A percentile compares a stretch with the other conserved stretches of the same genome.
These are phyloP conservation scores for Crepidodera aurea DNA, from an alignment of 2,888 invertebrate genomes.

Conservation along the genomic window DNA sequence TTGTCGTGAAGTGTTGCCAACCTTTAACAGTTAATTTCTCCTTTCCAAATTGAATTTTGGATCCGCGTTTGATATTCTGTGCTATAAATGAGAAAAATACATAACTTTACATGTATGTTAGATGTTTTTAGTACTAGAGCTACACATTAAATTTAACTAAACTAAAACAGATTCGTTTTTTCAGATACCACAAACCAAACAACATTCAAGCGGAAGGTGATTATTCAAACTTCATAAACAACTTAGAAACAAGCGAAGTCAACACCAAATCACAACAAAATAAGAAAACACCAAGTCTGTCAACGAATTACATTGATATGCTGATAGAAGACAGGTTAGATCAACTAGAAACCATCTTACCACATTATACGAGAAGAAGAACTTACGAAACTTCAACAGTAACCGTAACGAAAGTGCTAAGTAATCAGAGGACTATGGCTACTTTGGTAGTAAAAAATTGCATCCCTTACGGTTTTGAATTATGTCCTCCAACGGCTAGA, in stretches of 20 bases:
- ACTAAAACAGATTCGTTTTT: too few species aligned
- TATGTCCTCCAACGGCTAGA: constrained; percentile 49
- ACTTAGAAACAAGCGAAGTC: constrained; percentile 46
- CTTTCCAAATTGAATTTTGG: too few species aligned
- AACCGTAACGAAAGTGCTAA: constrained; percentile 57
- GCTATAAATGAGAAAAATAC: too few species aligned
- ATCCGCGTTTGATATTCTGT: too few species aligned
- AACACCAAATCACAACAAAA: constrained; percentile 34
- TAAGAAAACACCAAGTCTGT: constrained; percentile 49
- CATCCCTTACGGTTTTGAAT: constrained; percentile 55
- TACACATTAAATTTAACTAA: too few species aligned
- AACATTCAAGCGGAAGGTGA: constrained; percentile 5
- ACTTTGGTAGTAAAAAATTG: constrained; percentile 59
- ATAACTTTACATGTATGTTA: too few species aligned
- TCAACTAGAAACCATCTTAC: constrained; percentile 57
- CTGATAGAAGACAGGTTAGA: constrained; percentile 59
- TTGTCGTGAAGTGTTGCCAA: too few species aligned
- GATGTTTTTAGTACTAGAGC: too few species aligned
- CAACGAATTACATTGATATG: constrained; percentile 47
- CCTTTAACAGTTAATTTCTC: too few species aligned
- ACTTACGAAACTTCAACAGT: constrained; percentile 57
- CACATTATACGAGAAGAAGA: constrained; percentile 56
- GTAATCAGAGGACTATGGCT: constrained; percentile 53
- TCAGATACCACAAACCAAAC: constrained; percentile 1
- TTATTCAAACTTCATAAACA: not conserved